Conservation (phyloP, 2,888 invertebrate genomes). For the Micoletzkya japonica region DNA sequence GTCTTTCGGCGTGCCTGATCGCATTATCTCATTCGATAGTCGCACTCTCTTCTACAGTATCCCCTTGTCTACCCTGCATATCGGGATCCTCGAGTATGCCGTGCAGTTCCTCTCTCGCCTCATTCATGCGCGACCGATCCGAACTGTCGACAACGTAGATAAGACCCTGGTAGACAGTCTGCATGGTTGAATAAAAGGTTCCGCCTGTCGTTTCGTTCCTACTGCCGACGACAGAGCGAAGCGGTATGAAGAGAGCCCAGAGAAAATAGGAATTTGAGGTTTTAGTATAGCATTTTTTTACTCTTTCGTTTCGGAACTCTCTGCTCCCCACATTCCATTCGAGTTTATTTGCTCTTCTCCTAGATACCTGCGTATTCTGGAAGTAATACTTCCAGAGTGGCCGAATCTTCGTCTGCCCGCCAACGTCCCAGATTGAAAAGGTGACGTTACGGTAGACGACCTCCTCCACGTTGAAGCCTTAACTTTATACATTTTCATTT, state of each 20-base stretch:
- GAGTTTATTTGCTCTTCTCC: too few relatives aligned
- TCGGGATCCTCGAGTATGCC: conserved; percentile 19
- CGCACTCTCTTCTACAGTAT: too few relatives aligned
- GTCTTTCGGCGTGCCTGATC: too few relatives aligned
- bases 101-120: conserved; percentile 26
- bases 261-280: too few relatives aligned
- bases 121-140: conserved; percentile 5
- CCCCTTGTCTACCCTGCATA: conserved; percentile 12
- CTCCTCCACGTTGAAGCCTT: conserved; percentile 29
- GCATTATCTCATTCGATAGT: too few relatives aligned
- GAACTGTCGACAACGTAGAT: conserved; percentile 27
- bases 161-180: conserved; percentile 4
- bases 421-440: conserved; percentile 30
- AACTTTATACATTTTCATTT: not conserved
- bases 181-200: too few relatives aligned
- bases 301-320: too few relatives aligned
- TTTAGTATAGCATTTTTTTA: too few relatives aligned
- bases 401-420: conserved; percentile 29
- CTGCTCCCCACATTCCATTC: too few relatives aligned
- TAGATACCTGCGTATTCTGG: conserved; percentile 24
- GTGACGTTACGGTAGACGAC: conserved; percentile 20
- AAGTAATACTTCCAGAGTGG: conserved; percentile 30
- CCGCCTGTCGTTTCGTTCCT: too few relatives aligned
- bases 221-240: too few relatives aligned
- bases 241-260: too few relatives aligned